Evolutionary conservation across 2,797 vertebrate species (phyloP), one percentile per base, ranked within the genome.

Genomic region (Enteromius trimaculatus): DNA sequence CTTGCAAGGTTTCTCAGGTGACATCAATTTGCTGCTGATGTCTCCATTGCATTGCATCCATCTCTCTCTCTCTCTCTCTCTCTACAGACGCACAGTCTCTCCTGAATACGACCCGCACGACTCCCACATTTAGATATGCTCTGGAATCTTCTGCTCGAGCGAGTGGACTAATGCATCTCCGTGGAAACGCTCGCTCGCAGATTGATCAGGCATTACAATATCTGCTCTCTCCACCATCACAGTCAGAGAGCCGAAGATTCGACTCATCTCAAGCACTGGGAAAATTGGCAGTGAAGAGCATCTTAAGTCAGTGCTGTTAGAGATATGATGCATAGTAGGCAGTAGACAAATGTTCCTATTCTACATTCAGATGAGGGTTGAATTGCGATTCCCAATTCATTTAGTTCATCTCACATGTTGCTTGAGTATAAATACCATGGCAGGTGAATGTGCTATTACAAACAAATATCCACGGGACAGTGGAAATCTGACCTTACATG

Each of bases 151-250:
- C 96, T 96, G 97, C 97, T 96, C 92, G 95, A 96, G 96, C 95
- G 92, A 97, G 96, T 97, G 96, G 95, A 97, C 95, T 98, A 97
- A 98, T 97, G 96, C 95, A 95, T 96, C 96, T 95, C 96, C 93
- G 96, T 96, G 95, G 96, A 95, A 94, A 95, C 95, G 95, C 96
- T 94, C 92, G 95, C 95, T 94, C 95, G 95, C 95, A 96, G 96
- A 98, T 97, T 98, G 97, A 97, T 97, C 96, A 97, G 96, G 96
- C 97, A 97, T 97, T 97, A 97, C 94, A 95, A 97, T 97, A 97
- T 97, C 96, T 97, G 97, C 96, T 96, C 95, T 95, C 96, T 96
- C 96, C 96, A 96, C 96, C 96, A 97, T 98, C 96, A 97, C 97
- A 96, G 97, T 96, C 97, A 95, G 93, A 96, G 94, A 93, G 91